A percentile compares a stretch with the other conserved stretches of the same genome.
phyloP scores from a whole-genome alignment of 2,113 vertebrate genomes.

The rabbit (Oryctolagus cuniculus) region DNA sequence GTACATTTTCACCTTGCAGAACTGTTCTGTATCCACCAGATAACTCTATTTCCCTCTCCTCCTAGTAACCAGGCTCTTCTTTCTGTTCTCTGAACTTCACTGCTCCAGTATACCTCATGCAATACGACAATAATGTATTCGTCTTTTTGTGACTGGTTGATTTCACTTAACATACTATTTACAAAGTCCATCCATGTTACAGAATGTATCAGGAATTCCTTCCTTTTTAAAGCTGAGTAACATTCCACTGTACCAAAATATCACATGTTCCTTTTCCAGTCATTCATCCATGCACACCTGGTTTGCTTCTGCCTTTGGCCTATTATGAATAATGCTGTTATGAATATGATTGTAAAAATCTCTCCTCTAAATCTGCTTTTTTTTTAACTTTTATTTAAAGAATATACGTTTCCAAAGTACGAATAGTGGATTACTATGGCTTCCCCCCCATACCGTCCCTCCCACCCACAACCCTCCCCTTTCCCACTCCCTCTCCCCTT shows the following conservation, averaged over 20 bases:
- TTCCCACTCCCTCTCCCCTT: too few relatives aligned
- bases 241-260: background rate
- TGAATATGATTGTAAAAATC: background rate
- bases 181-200: background rate
- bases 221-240: background rate
- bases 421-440: too few relatives aligned
- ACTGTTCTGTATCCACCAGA: background rate
- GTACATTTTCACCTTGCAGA: background rate
- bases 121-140: background rate
- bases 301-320: background rate
- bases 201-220: background rate
- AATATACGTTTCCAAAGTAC: too few relatives aligned
- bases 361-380: background rate
- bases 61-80: background rate
- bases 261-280: background rate
- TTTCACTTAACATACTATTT: background rate
- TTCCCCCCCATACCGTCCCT: too few relatives aligned
- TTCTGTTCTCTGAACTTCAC: background rate
- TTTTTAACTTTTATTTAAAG: too few relatives aligned
- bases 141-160: background rate
- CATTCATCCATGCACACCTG: accelerated
- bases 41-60: background rate
- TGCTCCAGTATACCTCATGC: background rate
- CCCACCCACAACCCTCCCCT: too few relatives aligned
- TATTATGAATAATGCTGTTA: background rate